These are phyloP conservation scores for Pelecanoides urinatrix DNA, from an alignment of 2,113 vertebrate species.

Conservation along the genomic window DNA sequence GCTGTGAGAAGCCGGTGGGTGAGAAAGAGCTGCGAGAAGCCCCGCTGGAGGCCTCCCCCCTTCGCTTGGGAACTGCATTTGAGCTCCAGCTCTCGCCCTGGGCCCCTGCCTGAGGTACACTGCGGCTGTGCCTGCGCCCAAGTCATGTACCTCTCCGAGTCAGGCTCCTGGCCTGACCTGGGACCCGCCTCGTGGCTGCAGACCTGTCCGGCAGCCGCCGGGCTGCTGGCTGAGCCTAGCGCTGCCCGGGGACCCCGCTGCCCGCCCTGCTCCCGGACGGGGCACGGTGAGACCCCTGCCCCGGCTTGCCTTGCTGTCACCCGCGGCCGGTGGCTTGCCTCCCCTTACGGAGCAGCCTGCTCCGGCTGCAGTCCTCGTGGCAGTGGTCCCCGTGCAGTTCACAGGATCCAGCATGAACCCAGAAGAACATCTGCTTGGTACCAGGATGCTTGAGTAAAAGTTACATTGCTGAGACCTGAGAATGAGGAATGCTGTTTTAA, in stretches of 20 bases:
- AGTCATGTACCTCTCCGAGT: not conserved
- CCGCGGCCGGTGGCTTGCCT: not conserved
- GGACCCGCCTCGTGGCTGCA: not conserved
- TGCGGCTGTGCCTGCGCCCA: not conserved
- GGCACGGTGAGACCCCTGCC: not conserved
- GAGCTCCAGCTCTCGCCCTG: not conserved
- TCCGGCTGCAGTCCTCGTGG: not conserved
- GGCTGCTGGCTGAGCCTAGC: not conserved
- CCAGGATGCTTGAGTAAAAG: not conserved
- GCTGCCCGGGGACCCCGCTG: not conserved
- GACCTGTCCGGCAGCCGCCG: not conserved
- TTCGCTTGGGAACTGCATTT: not conserved
- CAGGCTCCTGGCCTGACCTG: not conserved
- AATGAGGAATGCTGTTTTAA: not conserved
- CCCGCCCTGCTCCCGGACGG: rapidly evolving
- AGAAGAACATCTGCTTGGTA: not conserved
- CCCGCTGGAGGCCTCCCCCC: not conserved
- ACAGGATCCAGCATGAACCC: rapidly evolving
- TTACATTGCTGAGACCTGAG: not conserved
- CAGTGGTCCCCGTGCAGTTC: rapidly evolving
- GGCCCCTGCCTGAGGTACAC: not conserved
- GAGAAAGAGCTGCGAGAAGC: not conserved
- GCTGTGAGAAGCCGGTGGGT: not conserved
- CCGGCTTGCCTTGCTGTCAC: not conserved
- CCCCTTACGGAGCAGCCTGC: not conserved